Percentiles rank a stretch among this genome's conserved stretches.
Evolutionary conservation across 2,888 invertebrate genomes (phyloP).

Genomic region (Eupithecia abbreviata): DNA sequence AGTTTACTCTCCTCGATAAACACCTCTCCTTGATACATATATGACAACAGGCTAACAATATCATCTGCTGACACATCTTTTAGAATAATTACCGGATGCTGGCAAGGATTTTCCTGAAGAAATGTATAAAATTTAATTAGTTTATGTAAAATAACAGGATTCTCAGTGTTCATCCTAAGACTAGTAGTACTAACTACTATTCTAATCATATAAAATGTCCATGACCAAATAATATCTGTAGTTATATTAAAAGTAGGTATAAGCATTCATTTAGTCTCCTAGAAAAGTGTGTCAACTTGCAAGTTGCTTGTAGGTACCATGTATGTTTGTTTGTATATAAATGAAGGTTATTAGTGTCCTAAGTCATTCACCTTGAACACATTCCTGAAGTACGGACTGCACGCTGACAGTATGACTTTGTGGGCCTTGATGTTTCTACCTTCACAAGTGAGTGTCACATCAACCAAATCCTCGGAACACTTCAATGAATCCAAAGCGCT

Average conservation of each 20-base stretch:
- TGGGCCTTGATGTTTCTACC: slow-evolving; percentile 89
- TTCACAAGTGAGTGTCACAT: slow-evolving; percentile 89
- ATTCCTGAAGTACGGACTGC: slow-evolving; percentile 89
- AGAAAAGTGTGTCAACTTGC: slow-evolving; percentile 40
- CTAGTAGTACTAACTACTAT: not conserved
- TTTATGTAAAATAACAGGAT: not conserved
- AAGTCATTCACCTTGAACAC: slow-evolving; percentile 87
- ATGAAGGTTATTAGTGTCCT: slow-evolving; percentile 79
- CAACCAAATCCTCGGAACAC: slow-evolving; percentile 87
- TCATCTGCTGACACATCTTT: slow-evolving; percentile 88
- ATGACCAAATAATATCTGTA: not conserved
- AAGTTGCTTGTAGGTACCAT: slow-evolving; percentile 39
- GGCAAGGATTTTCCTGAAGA: slow-evolving; percentile 87
- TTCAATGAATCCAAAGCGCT: slow-evolving; percentile 88
- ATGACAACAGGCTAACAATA: slow-evolving; percentile 86
- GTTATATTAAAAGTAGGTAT: not conserved
- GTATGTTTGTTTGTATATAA: slow-evolving; percentile 60
- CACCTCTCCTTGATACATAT: slow-evolving; percentile 89
- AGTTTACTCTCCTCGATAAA: slow-evolving; percentile 87
- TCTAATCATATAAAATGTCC: not conserved
- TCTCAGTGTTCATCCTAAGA: too few relatives aligned
- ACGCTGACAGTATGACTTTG: slow-evolving; percentile 89
- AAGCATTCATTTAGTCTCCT: slow-evolving; percentile 24
- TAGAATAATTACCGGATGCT: slow-evolving; percentile 88
- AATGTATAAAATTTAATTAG: not conserved